Base-by-base conservation (phyloP, 1,140 invertebrate species). In the Tribolium madens region DNA sequence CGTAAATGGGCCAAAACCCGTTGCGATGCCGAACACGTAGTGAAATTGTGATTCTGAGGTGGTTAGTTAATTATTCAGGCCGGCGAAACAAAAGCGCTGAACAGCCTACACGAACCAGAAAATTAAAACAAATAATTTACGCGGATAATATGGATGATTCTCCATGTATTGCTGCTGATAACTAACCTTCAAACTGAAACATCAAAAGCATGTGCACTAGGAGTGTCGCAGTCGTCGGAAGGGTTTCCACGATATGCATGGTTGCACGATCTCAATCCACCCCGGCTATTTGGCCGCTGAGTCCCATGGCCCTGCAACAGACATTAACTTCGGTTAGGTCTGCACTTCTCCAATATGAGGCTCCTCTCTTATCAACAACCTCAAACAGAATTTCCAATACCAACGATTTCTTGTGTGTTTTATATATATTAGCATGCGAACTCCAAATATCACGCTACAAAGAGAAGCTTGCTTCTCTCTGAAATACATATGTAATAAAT, bases 51-150 rank as follows among this genome's bases (percentile, higher is more conserved):
- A 85, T 85, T 83, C 82, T 80, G 77, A 83, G 83, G 81, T 81
- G 82, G 83, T 85, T 83, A 82, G 82, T 85, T 84, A 84, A 84
- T 85, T 84, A 85, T 84, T 83, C 83, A 84, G 80, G 68, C 77
- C 77, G 76, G 79, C 79, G 81, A 78, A 80, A 80, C 80, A 82
- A 82, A 83, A 80, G 81, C 77, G 78, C 72, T 33, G 26, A 60
- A 60, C 53, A 78, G 76, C 68, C 68, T 47, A 79, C 72, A 76
- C 78, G 69, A 69, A 76, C 73, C 73, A 79, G 80, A 75, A 81
- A 79, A 81, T 81, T 81, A 81, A 81, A 79, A 81, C 78, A 79
- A 81, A 81, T 81, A 79, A 81, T 81, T 81, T 81, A 79, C 79
- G 79, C 77, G 75, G 69, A 75, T 80, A 77, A 78, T 79, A 76